phyloP scores from a whole-genome alignment of 2,888 invertebrate genomes.

The Megalurothrips usitatus region DNA sequence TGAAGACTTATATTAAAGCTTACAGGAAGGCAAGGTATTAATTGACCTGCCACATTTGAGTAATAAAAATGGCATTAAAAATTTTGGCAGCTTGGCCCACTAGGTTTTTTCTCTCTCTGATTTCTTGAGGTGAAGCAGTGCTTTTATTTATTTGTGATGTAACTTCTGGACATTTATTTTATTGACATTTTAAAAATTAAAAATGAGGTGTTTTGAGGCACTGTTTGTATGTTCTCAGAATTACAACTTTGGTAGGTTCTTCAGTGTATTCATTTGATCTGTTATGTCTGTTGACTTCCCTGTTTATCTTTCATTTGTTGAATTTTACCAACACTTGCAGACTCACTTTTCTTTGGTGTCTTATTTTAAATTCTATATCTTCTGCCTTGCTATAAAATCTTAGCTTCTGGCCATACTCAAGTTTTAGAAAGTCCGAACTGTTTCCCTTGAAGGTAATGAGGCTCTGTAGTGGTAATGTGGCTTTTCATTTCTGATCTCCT shows the following conservation, averaged over 20 bases:
- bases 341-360: background rate
- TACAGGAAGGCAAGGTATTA: background rate
- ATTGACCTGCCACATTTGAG: background rate
- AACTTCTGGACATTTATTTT: background rate
- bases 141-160: background rate
- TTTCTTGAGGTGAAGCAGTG: background rate
- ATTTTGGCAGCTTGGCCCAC: background rate
- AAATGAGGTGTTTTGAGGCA: background rate
- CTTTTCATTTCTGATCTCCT: background rate
- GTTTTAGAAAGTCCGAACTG: background rate
- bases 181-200: background rate
- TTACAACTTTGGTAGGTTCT: background rate
- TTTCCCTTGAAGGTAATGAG: background rate
- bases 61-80: background rate
- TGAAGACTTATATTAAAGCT: background rate
- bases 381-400: background rate
- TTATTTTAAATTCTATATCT: background rate
- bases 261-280: background rate
- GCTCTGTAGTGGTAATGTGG: slow-evolving; percentile 14
- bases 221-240: background rate
- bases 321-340: background rate
- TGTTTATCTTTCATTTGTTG: background rate
- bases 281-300: background rate
- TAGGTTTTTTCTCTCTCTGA: background rate
- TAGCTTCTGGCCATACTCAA: background rate